Percentiles rank a stretch among this genome's conserved stretches.
Evolutionary conservation across 2,797 vertebrate genomes (phyloP).

Genomic region (Peromyscus eremicus): DNA sequence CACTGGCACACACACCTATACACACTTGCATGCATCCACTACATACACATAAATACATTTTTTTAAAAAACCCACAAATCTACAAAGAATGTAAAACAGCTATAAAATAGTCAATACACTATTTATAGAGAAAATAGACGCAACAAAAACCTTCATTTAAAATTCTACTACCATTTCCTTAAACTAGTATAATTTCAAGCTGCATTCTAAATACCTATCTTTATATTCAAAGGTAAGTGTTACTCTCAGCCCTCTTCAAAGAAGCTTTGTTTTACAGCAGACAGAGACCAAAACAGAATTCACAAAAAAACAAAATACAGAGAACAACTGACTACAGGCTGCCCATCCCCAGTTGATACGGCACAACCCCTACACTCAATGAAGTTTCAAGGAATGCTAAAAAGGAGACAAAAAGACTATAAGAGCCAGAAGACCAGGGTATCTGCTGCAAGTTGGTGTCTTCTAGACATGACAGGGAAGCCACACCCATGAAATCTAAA

Average conservation of each 20-base stretch:
- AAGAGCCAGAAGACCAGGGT: no score
- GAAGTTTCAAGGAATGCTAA: not conserved
- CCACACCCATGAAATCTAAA: no score
- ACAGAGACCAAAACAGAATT: not conserved
- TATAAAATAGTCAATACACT: not conserved
- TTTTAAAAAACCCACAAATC: not conserved
- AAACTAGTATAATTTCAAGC: not conserved
- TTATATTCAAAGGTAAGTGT: not conserved
- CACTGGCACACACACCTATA: not conserved
- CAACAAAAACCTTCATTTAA: not conserved
- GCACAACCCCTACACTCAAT: not conserved
- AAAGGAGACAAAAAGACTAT: not conserved
- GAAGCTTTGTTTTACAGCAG: not conserved
- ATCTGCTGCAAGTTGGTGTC: not conserved
- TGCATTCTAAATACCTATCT: not conserved
- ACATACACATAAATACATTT: not conserved
- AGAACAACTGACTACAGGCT: not conserved
- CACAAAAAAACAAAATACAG: not conserved
- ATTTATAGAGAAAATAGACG: not conserved
- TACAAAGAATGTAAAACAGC: not conserved
- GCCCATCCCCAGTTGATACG: not conserved
- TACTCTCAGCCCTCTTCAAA: not conserved
- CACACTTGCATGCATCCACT: not conserved
- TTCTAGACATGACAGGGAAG: no score
- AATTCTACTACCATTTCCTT: not conserved